Evolutionary conservation across 2,797 vertebrate genomes (phyloP).

Genomic region (Microcaecilia unicolor): DNA sequence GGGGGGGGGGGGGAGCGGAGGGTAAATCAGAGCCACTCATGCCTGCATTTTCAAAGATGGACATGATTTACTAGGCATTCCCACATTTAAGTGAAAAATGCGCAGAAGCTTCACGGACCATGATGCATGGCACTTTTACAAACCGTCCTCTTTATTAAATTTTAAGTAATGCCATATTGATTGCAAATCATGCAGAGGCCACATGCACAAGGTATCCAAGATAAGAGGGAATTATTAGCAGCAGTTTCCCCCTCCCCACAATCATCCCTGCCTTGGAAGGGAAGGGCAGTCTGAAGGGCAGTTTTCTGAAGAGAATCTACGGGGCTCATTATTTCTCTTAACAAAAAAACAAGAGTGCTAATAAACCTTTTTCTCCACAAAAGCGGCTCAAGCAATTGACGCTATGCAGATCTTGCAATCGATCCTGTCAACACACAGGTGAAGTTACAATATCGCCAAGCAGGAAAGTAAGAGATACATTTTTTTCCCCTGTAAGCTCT

Average conservation of each 20-base stretch:
- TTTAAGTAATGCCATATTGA: neutral
- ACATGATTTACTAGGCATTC: neutral
- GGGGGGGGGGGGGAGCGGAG: neutral
- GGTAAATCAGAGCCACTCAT: neutral
- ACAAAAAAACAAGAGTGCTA: too few relatives aligned
- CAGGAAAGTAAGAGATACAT: too few relatives aligned
- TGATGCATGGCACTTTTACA: neutral
- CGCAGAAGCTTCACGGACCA: too few relatives aligned
- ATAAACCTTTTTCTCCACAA: too few relatives aligned
- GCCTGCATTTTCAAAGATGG: neutral
- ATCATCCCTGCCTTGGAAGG: accelerated
- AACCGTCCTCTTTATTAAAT: neutral
- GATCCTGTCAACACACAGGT: too few relatives aligned
- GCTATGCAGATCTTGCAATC: too few relatives aligned
- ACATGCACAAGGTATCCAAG: accelerated
- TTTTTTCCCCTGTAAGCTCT: too few relatives aligned
- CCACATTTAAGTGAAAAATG: accelerated
- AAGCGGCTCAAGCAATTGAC: too few relatives aligned
- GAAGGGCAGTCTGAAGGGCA: neutral
- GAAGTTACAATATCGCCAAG: too few relatives aligned
- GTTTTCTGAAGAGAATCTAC: too few relatives aligned
- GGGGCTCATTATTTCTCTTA: too few relatives aligned
- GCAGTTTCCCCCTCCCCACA: too few relatives aligned
- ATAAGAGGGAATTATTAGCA: neutral
- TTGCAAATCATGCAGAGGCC: accelerated